Conservation (phyloP, 2,113 vertebrate genomes). For the Vulpes lagopus region DNA sequence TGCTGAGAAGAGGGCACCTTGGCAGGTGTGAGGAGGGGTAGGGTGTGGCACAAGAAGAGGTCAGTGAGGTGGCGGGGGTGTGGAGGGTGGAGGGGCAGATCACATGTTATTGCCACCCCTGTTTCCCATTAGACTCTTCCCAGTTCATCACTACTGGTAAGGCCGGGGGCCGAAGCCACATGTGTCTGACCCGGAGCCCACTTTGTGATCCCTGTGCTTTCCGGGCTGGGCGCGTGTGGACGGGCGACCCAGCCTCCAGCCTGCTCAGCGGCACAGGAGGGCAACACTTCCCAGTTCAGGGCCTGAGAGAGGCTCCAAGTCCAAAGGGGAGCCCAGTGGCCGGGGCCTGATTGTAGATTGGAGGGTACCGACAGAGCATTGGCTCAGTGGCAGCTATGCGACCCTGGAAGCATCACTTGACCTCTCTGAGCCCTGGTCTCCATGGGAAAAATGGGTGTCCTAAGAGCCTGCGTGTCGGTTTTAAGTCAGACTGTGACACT, state of each 20-base stretch:
- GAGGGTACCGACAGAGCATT: background rate
- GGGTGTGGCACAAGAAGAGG: background rate
- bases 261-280: background rate
- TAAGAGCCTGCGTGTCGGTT: background rate
- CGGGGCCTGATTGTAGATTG: background rate
- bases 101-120: too few relatives aligned
- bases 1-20: too few relatives aligned
- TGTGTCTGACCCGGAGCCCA: background rate
- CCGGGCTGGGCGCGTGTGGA: too few relatives aligned
- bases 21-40: too few relatives aligned
- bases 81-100: too few relatives aligned
- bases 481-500: background rate
- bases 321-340: background rate
- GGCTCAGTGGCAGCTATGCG: background rate
- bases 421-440: background rate
- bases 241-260: background rate
- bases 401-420: background rate
- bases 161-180: background rate
- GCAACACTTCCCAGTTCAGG: background rate
- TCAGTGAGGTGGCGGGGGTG: background rate
- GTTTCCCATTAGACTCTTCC: background rate
- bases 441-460: background rate
- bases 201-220: background rate
- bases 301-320: background rate
- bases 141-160: background rate